Evolutionary conservation across 2,113 vertebrate genomes (phyloP).

Genomic region (Oreotrochilus melanogaster): DNA sequence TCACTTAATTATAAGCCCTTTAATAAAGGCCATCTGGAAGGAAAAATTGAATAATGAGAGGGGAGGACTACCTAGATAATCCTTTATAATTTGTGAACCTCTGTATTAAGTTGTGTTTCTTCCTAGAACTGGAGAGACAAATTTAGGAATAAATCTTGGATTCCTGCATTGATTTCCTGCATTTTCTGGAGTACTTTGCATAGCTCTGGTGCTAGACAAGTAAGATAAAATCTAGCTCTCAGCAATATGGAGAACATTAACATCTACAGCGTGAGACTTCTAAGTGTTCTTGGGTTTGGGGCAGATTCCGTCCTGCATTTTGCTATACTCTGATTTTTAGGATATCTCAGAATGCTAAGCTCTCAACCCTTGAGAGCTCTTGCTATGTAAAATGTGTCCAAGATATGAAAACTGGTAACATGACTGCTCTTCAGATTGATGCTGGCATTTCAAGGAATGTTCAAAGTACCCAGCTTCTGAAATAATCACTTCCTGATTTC

Average conservation of each 20-base stretch:
- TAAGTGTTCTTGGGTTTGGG: background rate
- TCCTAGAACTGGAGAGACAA: background rate
- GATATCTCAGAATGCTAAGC: background rate
- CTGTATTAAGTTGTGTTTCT: background rate
- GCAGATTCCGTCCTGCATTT: background rate
- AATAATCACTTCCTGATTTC: slow-evolving; percentile 33
- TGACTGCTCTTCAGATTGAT: background rate
- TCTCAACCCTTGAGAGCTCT: background rate
- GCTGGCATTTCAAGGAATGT: slow-evolving; percentile 19
- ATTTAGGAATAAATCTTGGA: background rate
- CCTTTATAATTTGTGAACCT: background rate
- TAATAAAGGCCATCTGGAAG: background rate
- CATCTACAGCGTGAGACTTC: background rate
- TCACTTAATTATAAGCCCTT: background rate
- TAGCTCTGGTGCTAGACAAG: background rate
- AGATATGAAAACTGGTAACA: background rate
- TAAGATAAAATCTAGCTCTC: background rate
- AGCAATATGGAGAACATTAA: background rate
- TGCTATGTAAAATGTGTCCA: background rate
- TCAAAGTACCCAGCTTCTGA: slow-evolving; percentile 16
- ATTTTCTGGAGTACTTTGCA: background rate
- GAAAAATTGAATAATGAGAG: background rate
- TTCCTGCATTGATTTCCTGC: background rate
- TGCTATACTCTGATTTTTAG: background rate
- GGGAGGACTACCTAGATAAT: background rate